Conservation (phyloP, 1,140 invertebrate species). For the Asbolus verrucosus region DNA sequence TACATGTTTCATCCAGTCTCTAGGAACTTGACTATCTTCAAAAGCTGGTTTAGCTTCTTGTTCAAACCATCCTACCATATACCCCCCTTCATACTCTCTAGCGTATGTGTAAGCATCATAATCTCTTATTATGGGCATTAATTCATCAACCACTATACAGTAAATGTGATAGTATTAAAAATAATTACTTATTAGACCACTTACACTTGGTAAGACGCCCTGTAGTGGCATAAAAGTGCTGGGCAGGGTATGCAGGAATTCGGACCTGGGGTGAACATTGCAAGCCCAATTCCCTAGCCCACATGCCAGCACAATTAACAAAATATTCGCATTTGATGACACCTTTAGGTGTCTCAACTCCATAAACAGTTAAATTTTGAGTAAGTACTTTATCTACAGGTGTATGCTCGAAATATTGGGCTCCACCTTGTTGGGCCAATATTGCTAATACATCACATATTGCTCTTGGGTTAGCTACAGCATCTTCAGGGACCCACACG, state of each 20-base stretch:
- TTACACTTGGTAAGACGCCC: conserved; percentile 62
- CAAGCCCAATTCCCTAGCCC: conserved; percentile 76
- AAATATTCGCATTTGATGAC: conserved; percentile 78
- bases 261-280: conserved; percentile 73
- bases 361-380: conserved; percentile 70
- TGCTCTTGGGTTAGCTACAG: conserved; percentile 74
- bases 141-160: conserved; percentile 52
- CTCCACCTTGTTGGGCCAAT: conserved; percentile 72
- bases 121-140: conserved; percentile 73
- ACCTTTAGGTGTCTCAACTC: conserved; percentile 73
- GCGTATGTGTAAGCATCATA: conserved; percentile 78
- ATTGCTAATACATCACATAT: conserved; percentile 73
- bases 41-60: conserved; percentile 75
- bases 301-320: conserved; percentile 82
- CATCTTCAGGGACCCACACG: conserved; percentile 82
- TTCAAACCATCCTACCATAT: conserved; percentile 79
- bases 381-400: conserved; percentile 71
- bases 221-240: conserved; percentile 78
- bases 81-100: conserved; percentile 69
- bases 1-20: conserved; percentile 71
- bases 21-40: conserved; percentile 69
- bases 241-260: conserved; percentile 78
- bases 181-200: background rate
- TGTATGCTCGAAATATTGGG: conserved; percentile 73
- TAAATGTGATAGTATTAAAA: background rate